Evolutionary conservation across 2,888 invertebrate species (phyloP).

Genomic region (Fragum whitleyi): DNA sequence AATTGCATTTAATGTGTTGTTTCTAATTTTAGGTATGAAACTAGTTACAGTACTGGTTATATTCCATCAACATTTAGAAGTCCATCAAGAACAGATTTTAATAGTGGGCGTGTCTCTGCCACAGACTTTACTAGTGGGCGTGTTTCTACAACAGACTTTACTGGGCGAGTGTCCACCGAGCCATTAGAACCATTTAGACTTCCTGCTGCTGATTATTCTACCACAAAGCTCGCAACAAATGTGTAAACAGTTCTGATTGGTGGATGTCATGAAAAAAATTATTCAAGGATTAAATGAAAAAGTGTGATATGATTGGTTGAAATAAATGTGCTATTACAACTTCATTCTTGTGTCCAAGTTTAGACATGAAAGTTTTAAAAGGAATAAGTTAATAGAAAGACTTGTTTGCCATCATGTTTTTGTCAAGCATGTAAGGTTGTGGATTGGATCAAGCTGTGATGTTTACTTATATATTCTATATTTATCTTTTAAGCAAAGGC

Average conservation of each 20-base stretch:
- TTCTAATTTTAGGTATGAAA: slow-evolving; percentile 55
- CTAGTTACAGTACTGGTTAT: slow-evolving; percentile 70
- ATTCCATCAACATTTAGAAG: slow-evolving; percentile 71
- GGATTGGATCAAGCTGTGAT: no score
- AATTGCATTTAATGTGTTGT: no score
- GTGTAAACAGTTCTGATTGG: slow-evolving; percentile 71
- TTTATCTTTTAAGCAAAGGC: no score
- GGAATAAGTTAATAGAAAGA: neutral
- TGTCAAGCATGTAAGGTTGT: neutral
- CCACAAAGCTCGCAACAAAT: slow-evolving; percentile 79
- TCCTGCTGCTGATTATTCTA: slow-evolving; percentile 74
- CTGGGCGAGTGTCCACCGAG: slow-evolving; percentile 61
- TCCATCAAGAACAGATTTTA: slow-evolving; percentile 69
- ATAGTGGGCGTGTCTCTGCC: slow-evolving; percentile 50
- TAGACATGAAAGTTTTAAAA: neutral
- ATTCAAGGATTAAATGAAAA: slow-evolving; percentile 27
- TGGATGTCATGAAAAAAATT: slow-evolving; percentile 44
- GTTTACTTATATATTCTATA: no score
- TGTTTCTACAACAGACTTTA: slow-evolving; percentile 62
- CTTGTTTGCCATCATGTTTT: neutral
- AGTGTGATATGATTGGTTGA: slow-evolving; percentile 61
- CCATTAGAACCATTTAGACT: slow-evolving; percentile 68
- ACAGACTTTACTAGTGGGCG: slow-evolving; percentile 56
- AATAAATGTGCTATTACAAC: slow-evolving; percentile 12
- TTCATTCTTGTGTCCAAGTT: neutral